Percentiles rank a stretch among this genome's conserved stretches.
Evolutionary conservation across 2,888 invertebrate species (phyloP).

Genomic region (Machimus atricapillus): DNA sequence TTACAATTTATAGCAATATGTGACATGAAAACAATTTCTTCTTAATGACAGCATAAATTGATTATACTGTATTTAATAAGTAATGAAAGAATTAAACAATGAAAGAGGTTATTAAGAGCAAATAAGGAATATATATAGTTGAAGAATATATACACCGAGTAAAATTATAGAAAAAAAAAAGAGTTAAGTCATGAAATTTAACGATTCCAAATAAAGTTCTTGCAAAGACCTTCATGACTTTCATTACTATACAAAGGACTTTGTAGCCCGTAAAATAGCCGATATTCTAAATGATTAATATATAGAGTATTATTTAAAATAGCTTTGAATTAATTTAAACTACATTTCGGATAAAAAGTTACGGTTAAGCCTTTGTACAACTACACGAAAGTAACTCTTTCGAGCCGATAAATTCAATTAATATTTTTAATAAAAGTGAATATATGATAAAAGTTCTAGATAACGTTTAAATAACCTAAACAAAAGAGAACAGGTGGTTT

Average conservation of each 20-base stretch:
- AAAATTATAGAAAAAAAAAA: not conserved
- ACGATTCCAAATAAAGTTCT: not conserved
- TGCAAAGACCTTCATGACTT: not conserved
- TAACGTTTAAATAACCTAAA: not conserved
- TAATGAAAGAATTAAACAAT: not conserved
- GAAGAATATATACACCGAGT: constrained; percentile 19
- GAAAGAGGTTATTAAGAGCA: constrained; percentile 16
- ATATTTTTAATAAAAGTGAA: constrained; percentile 21
- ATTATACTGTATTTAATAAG: constrained; percentile 32
- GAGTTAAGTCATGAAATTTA: constrained; percentile 1
- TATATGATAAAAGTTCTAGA: not conserved
- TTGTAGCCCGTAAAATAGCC: constrained; percentile 7
- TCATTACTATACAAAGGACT: constrained; percentile 6
- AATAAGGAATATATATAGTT: constrained; percentile 22
- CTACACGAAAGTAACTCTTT: not conserved
- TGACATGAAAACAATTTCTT: constrained; percentile 31
- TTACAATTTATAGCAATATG: constrained; percentile 16
- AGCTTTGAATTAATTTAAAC: constrained; percentile 19
- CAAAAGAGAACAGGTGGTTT: constrained; percentile 10
- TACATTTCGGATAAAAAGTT: not conserved
- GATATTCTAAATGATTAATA: constrained; percentile 13
- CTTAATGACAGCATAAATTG: constrained; percentile 42
- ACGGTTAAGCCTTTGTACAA: constrained; percentile 20
- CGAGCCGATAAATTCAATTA: constrained; percentile 19
- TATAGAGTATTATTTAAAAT: constrained; percentile 16